Conservation (phyloP, 2,797 vertebrate genomes). For the Bradypus variegatus region DNA sequence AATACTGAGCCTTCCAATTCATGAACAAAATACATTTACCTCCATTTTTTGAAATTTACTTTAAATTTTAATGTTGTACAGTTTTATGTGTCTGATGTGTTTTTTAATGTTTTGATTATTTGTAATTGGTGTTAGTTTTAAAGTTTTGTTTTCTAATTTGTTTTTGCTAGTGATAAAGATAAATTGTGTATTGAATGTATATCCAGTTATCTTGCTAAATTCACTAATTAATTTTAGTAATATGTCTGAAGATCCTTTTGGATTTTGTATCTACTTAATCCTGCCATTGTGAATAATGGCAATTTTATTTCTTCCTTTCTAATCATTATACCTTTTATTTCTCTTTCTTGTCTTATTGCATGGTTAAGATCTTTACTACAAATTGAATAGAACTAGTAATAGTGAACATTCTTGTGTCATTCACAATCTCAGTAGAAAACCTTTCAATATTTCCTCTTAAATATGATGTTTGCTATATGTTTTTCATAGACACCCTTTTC, state of each 20-base stretch:
- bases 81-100: neutral
- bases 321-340: neutral
- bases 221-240: constrained; percentile 19
- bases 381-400: constrained; percentile 17
- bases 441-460: constrained; percentile 9
- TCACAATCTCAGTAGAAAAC: neutral
- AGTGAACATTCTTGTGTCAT: neutral
- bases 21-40: neutral
- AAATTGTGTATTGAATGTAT: neutral
- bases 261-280: neutral
- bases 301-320: constrained; percentile 7
- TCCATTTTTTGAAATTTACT: neutral
- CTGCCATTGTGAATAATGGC: neutral
- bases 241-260: neutral
- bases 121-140: constrained; percentile 11
- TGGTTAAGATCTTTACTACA: neutral
- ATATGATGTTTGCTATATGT: neutral
- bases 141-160: constrained; percentile 7
- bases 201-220: constrained; percentile 11
- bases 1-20: neutral
- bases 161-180: neutral
- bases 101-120: neutral
- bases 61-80: constrained; percentile 9
- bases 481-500: neutral
- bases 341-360: neutral